Percentiles rank a stretch among this genome's conserved stretches.
Evolutionary conservation across 2,888 invertebrate genomes (phyloP).

Genomic region (Sphaeridia pumilis): DNA sequence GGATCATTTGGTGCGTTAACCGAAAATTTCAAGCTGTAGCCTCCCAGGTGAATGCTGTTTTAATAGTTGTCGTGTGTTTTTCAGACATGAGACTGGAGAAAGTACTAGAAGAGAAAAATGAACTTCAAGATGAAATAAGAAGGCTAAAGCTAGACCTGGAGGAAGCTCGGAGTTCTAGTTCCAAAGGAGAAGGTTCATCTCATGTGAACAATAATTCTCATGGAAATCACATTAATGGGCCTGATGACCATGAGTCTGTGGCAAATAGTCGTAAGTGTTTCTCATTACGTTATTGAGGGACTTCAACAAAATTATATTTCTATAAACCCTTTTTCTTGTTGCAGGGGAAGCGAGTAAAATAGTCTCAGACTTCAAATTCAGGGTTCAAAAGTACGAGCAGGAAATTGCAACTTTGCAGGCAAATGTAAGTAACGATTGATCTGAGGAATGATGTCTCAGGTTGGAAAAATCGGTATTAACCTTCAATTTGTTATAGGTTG

Average conservation of each 20-base stretch:
- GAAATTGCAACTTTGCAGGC: conserved; percentile 94
- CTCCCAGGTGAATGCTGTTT: not conserved
- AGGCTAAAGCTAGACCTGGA: conserved; percentile 82
- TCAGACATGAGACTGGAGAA: conserved; percentile 83
- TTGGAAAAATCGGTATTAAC: too few relatives aligned
- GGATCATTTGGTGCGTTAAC: conserved; percentile 51
- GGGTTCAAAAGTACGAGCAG: conserved; percentile 93
- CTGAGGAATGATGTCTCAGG: too few relatives aligned
- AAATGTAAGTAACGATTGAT: conserved; percentile 50
- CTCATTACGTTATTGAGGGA: too few relatives aligned
- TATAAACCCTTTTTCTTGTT: conserved; percentile 31
- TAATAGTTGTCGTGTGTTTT: conserved; percentile 14
- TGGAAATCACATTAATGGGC: conserved; percentile 42
- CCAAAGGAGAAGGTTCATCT: conserved; percentile 32
- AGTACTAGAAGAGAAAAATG: conserved; percentile 69
- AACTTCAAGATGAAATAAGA: conserved; percentile 65
- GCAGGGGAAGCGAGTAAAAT: conserved; percentile 84
- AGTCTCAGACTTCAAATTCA: conserved; percentile 84
- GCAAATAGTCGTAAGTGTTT: conserved; percentile 13
- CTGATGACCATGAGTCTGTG: conserved; percentile 51
- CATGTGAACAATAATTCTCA: conserved; percentile 27
- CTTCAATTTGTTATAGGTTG: conserved; percentile 46
- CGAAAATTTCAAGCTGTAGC: not conserved
- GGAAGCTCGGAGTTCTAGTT: conserved; percentile 58
- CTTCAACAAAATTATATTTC: conserved; percentile 39